A percentile compares a stretch with the other conserved stretches of the same genome.
Conservation (phyloP, 2,113 vertebrate genomes). For the Phodopus roborovskii region DNA sequence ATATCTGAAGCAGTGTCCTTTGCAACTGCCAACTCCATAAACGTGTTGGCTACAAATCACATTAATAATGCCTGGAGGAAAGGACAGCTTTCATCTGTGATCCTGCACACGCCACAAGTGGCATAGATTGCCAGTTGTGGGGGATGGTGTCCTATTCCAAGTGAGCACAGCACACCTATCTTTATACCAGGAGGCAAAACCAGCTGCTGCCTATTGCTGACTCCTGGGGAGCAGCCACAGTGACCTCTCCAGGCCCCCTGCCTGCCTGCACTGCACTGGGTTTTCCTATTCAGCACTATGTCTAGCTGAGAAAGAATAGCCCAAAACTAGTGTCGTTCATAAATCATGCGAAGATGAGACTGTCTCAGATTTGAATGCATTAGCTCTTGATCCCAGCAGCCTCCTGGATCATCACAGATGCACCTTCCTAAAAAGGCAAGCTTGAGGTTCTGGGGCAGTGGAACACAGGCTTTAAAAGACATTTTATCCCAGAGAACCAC, state of each 20-base stretch:
- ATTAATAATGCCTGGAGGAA: neutral
- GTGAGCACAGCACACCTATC: neutral
- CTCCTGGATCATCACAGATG: neutral
- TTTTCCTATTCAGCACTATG: neutral
- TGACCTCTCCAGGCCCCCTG: no score
- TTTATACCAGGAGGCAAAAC: neutral
- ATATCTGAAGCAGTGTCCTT: neutral
- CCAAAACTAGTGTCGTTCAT: neutral
- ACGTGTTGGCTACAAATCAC: neutral
- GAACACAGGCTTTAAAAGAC: neutral
- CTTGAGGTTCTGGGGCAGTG: neutral
- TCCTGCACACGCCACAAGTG: neutral
- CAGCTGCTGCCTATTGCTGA: neutral
- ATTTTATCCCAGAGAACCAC: neutral
- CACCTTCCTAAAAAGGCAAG: neutral
- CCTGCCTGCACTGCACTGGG: no score
- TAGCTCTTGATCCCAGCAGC: neutral
- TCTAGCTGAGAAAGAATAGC: fast-evolving
- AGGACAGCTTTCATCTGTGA: neutral
- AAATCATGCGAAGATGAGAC: neutral
- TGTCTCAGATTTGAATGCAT: neutral
- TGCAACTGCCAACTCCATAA: slow-evolving; percentile 6
- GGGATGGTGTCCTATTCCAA: neutral
- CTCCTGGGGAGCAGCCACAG: neutral
- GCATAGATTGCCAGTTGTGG: neutral